Base-by-base conservation (phyloP, 2,113 vertebrate species). In the Cettia cetti region DNA sequence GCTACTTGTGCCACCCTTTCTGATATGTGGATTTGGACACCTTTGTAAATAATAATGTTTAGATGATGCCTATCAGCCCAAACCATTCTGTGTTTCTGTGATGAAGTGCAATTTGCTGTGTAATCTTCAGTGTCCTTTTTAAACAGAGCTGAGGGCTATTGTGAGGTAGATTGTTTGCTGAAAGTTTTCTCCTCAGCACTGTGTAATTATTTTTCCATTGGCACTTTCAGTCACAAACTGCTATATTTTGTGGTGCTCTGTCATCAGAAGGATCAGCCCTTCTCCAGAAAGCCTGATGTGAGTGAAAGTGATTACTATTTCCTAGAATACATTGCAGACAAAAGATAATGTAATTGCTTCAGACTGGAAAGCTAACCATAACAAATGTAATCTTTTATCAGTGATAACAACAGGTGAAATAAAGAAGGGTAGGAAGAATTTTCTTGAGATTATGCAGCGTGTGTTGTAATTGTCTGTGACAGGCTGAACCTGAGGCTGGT, bases 351-450 rank as follows among this genome's bases (percentile, higher is more conserved):
- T 91, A 90, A 95, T 93, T 66, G 71, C 59, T 92, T 92, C 71
- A 83, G 92, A 92, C 68, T 77, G 60, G 47, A 86, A 93, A 92
- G 75, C 74, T 94, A 96, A 95, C 71, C 64, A 64, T 94, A 93
- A 90, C 71, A 91, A 94, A 94, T 90, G 92, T 88, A 78, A 88
- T 95, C 68, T 94, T 93, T 94, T 94, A 90, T 96, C 92, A 96
- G 68, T 93, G 71, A 35, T 78, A 95, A 96, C 90, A 96, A 90
- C 84, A 95, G 95, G 85, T 96, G 76, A 95, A 92, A 90, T 74
- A 45, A 91, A 80, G 78, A 79, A 69, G 28, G 56, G 20, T 24
- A 49, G 70, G 44, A 42, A 82, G 15, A 19, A 33, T 95, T 96
- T 91, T 94, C 52, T 74, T 87, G 78, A 80, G 50, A 61, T 70